Percentiles rank a stretch among this genome's conserved stretches.
These are phyloP conservation scores for Terrapene triunguis DNA, from an alignment of 2,113 vertebrate genomes.

Conservation along the genomic window DNA sequence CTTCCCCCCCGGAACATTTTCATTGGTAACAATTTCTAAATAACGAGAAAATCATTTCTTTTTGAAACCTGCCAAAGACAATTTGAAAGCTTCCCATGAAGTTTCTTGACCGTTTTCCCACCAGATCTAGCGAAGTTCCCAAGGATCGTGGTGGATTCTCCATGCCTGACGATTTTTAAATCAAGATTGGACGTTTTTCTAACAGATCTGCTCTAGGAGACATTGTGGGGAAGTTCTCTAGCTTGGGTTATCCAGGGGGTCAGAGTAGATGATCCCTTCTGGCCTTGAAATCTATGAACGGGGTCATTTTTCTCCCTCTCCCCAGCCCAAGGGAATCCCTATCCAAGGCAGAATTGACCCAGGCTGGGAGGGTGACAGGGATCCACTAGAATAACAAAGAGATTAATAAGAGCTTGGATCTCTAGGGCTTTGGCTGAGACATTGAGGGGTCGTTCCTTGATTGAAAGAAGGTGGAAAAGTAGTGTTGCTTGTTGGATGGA, in stretches of 20 bases:
- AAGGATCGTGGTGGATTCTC: not conserved
- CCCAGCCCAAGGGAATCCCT: not conserved
- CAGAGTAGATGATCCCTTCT: not conserved
- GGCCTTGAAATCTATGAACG: not conserved
- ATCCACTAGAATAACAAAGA: not conserved
- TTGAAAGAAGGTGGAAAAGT: not conserved
- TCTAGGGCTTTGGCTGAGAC: not conserved
- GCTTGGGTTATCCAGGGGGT: not conserved
- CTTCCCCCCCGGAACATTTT: not conserved
- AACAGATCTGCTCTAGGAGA: not conserved
- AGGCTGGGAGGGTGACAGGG: not conserved
- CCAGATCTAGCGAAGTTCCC: not conserved
- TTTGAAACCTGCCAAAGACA: not conserved
- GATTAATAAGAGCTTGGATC: not conserved
- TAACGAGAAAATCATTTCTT: not conserved
- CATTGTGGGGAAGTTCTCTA: not conserved
- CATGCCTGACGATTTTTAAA: not conserved
- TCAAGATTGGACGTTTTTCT: not conserved
- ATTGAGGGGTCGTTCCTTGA: not conserved
- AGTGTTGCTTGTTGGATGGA: not conserved
- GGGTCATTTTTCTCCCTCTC: not conserved
- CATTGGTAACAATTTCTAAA: not conserved
- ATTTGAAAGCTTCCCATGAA: not conserved
- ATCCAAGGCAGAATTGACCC: not conserved
- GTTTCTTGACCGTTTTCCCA: not conserved